Conservation (phyloP, 2,113 vertebrate species). For the Cathartes aura region DNA sequence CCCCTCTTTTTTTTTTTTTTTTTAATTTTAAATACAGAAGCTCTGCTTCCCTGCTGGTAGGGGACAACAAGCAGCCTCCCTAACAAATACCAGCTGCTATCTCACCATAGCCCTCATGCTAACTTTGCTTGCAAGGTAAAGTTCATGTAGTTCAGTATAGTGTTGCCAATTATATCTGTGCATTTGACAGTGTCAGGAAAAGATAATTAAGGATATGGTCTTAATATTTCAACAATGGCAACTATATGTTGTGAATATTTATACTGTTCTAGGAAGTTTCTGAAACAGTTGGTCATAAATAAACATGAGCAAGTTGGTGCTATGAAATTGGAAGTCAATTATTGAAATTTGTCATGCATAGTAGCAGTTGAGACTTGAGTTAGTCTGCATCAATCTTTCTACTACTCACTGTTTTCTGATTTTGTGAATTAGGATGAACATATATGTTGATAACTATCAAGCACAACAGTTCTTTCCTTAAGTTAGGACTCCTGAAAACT, state of each 20-base stretch:
- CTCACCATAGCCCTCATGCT: too few relatives aligned
- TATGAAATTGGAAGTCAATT: constrained; percentile 46
- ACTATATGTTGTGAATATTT: constrained; percentile 34
- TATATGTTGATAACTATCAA: background rate
- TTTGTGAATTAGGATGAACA: background rate
- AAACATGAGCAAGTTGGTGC: constrained; percentile 46
- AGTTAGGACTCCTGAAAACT: background rate
- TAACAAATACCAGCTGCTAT: too few relatives aligned
- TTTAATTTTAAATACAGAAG: too few relatives aligned
- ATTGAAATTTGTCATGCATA: constrained; percentile 31
- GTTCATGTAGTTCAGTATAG: background rate
- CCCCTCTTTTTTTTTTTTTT: background rate
- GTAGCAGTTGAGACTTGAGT: background rate
- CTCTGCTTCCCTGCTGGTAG: too few relatives aligned
- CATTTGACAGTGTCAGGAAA: constrained; percentile 26
- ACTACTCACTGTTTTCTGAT: background rate
- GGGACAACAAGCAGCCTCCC: too few relatives aligned
- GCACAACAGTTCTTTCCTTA: background rate
- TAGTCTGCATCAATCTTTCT: background rate
- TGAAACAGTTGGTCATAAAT: constrained; percentile 62
- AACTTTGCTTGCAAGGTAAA: too few relatives aligned
- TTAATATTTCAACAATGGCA: constrained; percentile 40
- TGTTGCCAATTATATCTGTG: constrained; percentile 15
- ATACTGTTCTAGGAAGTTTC: constrained; percentile 11
- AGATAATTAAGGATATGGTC: constrained; percentile 55